Evolutionary conservation across 2,797 vertebrate species (phyloP).

Genomic region (Myioborus melanocephalus): DNA sequence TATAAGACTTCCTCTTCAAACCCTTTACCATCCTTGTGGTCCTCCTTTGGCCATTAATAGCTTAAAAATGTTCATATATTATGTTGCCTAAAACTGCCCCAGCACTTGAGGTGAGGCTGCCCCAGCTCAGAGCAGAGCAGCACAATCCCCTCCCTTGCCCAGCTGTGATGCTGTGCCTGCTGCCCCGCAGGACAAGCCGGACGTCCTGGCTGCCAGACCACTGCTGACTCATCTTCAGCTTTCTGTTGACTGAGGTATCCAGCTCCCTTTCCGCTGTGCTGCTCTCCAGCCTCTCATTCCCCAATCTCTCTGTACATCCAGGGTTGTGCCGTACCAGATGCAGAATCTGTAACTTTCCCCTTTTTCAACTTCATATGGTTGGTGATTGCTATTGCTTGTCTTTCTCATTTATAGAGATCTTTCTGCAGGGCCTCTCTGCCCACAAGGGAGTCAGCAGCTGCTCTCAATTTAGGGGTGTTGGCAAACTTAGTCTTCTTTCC

Average conservation of each 20-base stretch:
- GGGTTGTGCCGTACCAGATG: background rate
- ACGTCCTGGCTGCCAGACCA: background rate
- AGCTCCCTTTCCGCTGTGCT: background rate
- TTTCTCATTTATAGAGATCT: background rate
- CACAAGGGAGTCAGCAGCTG: background rate
- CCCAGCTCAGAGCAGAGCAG: background rate
- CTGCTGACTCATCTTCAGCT: background rate
- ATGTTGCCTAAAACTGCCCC: background rate
- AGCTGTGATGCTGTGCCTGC: background rate
- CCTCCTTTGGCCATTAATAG: background rate
- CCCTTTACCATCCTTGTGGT: background rate
- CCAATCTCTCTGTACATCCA: background rate
- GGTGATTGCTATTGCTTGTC: no score
- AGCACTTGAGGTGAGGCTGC: fast-evolving
- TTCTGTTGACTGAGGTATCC: background rate
- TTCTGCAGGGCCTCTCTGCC: background rate
- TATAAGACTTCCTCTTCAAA: background rate
- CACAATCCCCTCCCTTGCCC: background rate
- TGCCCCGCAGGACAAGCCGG: fast-evolving
- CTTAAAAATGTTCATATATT: background rate
- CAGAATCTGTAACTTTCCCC: background rate
- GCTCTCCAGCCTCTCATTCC: background rate
- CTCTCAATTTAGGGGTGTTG: background rate
- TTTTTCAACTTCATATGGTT: background rate
- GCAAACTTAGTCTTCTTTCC: background rate